Base-by-base conservation (phyloP, 2,797 vertebrate genomes). In the Myripristis murdjan region DNA sequence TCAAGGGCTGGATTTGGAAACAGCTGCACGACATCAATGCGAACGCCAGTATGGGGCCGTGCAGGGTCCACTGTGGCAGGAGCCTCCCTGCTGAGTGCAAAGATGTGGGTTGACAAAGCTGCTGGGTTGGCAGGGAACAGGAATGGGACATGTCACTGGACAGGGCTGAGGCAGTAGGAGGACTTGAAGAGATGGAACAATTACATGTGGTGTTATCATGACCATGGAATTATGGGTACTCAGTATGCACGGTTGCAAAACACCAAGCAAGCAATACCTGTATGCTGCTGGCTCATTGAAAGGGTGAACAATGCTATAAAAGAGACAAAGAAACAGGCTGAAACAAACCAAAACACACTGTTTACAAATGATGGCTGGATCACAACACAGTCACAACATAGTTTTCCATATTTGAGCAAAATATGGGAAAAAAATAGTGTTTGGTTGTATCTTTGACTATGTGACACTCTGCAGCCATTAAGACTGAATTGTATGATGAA, bases 1-100 rank as follows among this genome's bases (percentile, higher is more conserved):
- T 91, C 89, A 90, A 91, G 91, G 91, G 72, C 76, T 83, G 90
- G 87, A 94, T 94, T 93, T 94, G 90, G 85, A 93, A 95, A 93
- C 94, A 95, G 93, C 94, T 95, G 94, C 94, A 84, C 63, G 0
- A 73, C 75, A 85, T 90, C 86, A 89, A 88, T 87, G 82, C 81
- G 70, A 71, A 56, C 66, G 74, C 70, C 64, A 33, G 84, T 72
- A 69, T 54, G 66, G 79, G 82, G 83, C 84, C 56, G 28, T 0
- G 35, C 76, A 85, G 81, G 81, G 81, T 64, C 81, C 77, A 76
- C 76, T 64, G 73, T 71, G 84, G 85, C 87, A 86, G 74, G 70
- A 81, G 82, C 58, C 79, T 74, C 87, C 93, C 91, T 63, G 90
- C 88, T 82, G 91, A 61, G 92, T 22, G 86, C 65, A 88, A 90